phyloP scores from a whole-genome alignment of 2,797 vertebrate genomes.

The Coregonus ussuriensis region DNA sequence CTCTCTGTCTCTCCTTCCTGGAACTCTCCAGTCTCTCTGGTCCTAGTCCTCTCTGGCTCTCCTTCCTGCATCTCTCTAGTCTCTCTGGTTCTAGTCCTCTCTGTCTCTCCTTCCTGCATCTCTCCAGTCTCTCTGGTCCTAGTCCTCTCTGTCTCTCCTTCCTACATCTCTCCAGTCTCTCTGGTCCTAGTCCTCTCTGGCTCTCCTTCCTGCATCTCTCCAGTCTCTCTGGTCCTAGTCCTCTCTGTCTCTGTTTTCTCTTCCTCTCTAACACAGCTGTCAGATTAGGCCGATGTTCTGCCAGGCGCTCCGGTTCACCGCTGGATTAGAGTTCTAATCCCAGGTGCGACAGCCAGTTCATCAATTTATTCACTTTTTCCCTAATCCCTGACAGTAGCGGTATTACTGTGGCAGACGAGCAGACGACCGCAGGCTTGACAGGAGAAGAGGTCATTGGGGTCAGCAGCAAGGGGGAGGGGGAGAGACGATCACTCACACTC shows the following conservation, averaged over 20 bases:
- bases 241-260: not conserved
- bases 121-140: no score
- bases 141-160: not conserved
- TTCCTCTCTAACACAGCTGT: slow-evolving; percentile 8
- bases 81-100: no score
- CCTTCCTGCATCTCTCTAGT: no score
- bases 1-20: not conserved
- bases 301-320: slow-evolving; percentile 12
- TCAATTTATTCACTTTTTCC: slow-evolving; percentile 36
- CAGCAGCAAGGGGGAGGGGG: not conserved
- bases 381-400: slow-evolving; percentile 21
- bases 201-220: not conserved
- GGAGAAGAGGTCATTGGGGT: not conserved
- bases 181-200: not conserved
- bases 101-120: no score
- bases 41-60: not conserved
- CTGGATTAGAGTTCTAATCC: slow-evolving; percentile 34
- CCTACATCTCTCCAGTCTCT: not conserved
- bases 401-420: not conserved
- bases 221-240: not conserved
- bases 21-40: not conserved
- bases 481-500: not conserved
- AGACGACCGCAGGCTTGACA: not conserved
- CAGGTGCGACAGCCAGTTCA: slow-evolving; percentile 37
- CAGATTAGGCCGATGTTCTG: slow-evolving; percentile 23